Percentiles rank a stretch among this genome's conserved stretches.
These are phyloP conservation scores for Apogon talboti DNA, from an alignment of 2,797 vertebrate genomes.

Conservation along the genomic window DNA sequence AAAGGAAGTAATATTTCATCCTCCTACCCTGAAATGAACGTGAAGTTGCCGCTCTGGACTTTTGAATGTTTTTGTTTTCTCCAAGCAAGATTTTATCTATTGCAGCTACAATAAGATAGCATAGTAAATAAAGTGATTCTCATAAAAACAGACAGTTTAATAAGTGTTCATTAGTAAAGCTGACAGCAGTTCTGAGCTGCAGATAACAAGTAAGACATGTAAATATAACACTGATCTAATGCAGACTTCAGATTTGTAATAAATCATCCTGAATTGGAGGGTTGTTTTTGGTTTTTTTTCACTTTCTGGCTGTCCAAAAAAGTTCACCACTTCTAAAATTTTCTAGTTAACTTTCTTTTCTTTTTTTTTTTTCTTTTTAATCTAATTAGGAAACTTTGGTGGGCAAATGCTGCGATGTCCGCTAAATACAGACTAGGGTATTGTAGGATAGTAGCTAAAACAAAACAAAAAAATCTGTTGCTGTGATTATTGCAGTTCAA, in stretches of 20 bases:
- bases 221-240: constrained; percentile 47
- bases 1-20: constrained; percentile 43
- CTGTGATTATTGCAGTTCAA: neutral
- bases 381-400: too few species aligned
- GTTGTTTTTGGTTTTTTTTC: too few species aligned
- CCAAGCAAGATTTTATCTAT: constrained; percentile 59
- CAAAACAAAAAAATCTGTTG: constrained; percentile 6
- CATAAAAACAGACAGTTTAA: constrained; percentile 43
- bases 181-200: constrained; percentile 48
- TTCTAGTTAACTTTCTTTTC: too few species aligned
- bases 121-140: constrained; percentile 49
- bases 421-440: too few species aligned
- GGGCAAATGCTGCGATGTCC: too few species aligned
- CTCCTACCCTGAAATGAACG: constrained; percentile 31
- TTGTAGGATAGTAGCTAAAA: too few species aligned
- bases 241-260: constrained; percentile 40
- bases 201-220: constrained; percentile 50
- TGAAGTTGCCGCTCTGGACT: constrained; percentile 30
- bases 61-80: constrained; percentile 52
- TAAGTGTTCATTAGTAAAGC: constrained; percentile 58
- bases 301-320: too few species aligned
- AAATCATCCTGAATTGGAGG: constrained; percentile 25
- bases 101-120: constrained; percentile 46
- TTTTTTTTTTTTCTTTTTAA: too few species aligned
- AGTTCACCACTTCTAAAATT: neutral